Base-by-base conservation (phyloP, 2,113 vertebrate genomes). In the Podocnemis expansa region DNA sequence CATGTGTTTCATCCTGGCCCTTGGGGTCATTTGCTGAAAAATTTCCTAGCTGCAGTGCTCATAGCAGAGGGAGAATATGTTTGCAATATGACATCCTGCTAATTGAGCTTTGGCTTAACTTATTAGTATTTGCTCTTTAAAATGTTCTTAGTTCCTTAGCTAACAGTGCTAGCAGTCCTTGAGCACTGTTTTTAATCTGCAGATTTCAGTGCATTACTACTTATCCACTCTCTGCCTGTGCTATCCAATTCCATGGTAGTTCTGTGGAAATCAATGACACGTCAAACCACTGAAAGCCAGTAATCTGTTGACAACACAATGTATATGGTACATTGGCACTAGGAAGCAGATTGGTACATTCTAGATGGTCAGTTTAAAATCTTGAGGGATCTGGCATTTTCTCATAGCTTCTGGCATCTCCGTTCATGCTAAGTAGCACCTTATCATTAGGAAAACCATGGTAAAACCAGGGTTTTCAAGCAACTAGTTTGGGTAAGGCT, bases 351-450 rank as follows among this genome's bases (percentile, higher is more conserved):
- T 43, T 82, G 27, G 49, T 13, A 84, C n/a, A 21, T 4, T 5
- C 13, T 90, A 76, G 70, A 83, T 83, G 81, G 73, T 87, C n/a
- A 1, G 16, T 85, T 45, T 80, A 52, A 67, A 58, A 81, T 84
- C 67, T 45, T 81, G 83, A 81, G 78, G 63, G 86, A 58, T 43
- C 22, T 70, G 8, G n/a, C 34, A 19, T 70, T 70, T 70, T 70
- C n/a, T 70, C 19, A 38, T 70, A 70, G 38, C 38, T 17, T 56
- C 41, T 49, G 31, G 19, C 31, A 29, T 60, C 47, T 0, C 0
- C 19, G n/a, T 31, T 89, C 41, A 45, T 0, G 5, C 6, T 34
- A 22, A 22, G 52, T 84, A 56, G 5, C 34, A 70, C 1, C 1
- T 49, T 55, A 70, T 70, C n/a, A 70, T n/a, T 22, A 22, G n/a